phyloP scores from a whole-genome alignment of 2,797 vertebrate species.

The Gallinago stenura region DNA sequence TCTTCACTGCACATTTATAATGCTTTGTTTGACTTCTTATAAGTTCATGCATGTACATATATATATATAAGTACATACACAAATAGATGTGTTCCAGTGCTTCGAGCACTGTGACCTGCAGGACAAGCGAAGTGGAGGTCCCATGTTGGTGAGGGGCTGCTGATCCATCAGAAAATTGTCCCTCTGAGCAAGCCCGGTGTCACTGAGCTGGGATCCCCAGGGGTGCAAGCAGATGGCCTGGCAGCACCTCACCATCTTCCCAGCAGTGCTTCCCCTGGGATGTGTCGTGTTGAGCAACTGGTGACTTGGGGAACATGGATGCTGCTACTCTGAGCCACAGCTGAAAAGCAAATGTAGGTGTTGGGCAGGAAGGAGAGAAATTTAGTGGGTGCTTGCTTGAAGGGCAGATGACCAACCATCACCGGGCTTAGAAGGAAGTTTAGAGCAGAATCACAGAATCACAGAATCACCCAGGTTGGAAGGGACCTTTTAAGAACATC shows the following conservation, averaged over 20 bases:
- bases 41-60: fast-evolving
- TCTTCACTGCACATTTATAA: conserved; percentile 1
- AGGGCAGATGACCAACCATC: background rate
- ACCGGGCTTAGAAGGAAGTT: background rate
- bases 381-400: background rate
- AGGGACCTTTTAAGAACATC: too few relatives aligned
- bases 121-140: background rate
- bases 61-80: background rate
- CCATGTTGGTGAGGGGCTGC: background rate
- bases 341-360: fast-evolving
- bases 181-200: background rate
- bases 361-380: background rate
- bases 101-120: background rate
- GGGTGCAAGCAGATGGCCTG: fast-evolving
- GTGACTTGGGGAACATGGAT: fast-evolving
- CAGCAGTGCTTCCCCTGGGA: fast-evolving
- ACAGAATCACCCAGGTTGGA: too few relatives aligned
- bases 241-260: fast-evolving
- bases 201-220: fast-evolving
- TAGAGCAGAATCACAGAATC: background rate
- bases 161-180: background rate
- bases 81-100: background rate
- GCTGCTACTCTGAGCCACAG: background rate
- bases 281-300: fast-evolving
- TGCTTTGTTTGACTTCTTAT: conserved; percentile 35